Base-by-base conservation (phyloP, 2,797 vertebrate genomes). In the Chloroceryle inda region DNA sequence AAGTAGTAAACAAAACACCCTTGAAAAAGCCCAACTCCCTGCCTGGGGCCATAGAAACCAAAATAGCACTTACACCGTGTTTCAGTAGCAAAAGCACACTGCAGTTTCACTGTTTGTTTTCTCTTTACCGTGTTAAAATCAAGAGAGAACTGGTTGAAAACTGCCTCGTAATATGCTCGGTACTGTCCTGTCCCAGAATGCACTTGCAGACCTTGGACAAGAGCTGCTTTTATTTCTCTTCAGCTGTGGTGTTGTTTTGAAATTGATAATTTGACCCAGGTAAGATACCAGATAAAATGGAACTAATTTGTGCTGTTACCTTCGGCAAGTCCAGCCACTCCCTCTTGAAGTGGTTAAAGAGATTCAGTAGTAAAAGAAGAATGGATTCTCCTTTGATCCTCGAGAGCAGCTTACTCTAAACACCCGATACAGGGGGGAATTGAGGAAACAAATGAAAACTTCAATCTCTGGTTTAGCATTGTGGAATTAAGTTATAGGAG, bases 321-420 rank as follows among this genome's bases (percentile, higher is more conserved):
- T 94, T 75, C 69, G 55, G 31, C 40, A 76, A 89, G 47, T 37
- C 82, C 82, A 74, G 58, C 58, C 29, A 3, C 33, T 81, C 52
- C 45, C 42, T 80, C 42, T 38, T 22, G 50, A 71, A 58, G 53
- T 74, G 88, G 71, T 81, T 85, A 69, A 85, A 79, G 76, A 88
- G 58, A 61, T 96, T 50, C 91, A 85, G 72, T 35, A 88, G 56
- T 78, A 66, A 89, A 89, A 91, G 58, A 64, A 49, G 55, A 95
- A 56, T 52, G 19, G 31, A 85, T 94, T 95, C 78, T 95, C 96
- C 80, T 89, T 95, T 50, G 69, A 55, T 85, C 77, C 73, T 88
- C 66, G 17, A 55, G 85, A 85, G 76, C 68, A 92, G 85, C 88
- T 92, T 94, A 66, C 73, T 88, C 23, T 66, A 56, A 85, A 85